These are phyloP conservation scores for Pseudochirops cupreus DNA, from an alignment of 2,797 vertebrate species.

Conservation along the genomic window DNA sequence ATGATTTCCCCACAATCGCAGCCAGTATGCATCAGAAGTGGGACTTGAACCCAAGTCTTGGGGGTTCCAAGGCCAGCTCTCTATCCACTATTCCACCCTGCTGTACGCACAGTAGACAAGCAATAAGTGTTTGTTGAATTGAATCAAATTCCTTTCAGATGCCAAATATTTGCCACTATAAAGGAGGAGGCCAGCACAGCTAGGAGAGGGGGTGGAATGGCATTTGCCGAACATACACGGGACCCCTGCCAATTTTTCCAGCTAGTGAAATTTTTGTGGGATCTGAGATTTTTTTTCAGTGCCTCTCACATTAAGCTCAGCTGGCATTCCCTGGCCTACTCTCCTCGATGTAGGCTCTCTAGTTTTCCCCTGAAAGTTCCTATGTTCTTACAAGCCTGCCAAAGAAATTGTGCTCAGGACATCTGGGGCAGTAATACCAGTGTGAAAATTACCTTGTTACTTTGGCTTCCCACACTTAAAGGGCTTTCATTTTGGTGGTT, in stretches of 20 bases:
- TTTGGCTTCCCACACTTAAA: constrained; percentile 67
- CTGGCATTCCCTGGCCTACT: constrained; percentile 24
- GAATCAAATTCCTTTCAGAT: not conserved
- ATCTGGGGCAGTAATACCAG: constrained; percentile 77
- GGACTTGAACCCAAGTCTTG: not conserved
- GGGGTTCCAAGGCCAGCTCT: not conserved
- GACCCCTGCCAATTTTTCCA: constrained; percentile 11
- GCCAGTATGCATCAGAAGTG: not conserved
- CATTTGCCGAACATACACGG: constrained; percentile 16
- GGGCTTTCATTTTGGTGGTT: constrained; percentile 70
- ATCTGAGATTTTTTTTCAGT: constrained; percentile 47
- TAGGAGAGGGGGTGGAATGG: not conserved
- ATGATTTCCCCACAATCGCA: not conserved
- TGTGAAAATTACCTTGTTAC: constrained; percentile 72
- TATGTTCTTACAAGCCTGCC: constrained; percentile 71
- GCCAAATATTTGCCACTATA: constrained; percentile 18
- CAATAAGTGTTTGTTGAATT: not conserved
- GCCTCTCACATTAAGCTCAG: constrained; percentile 10
- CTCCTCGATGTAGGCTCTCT: constrained; percentile 58
- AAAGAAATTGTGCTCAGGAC: constrained; percentile 71
- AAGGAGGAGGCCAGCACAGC: constrained; percentile 25
- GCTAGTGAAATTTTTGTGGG: constrained; percentile 53
- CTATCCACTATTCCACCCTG: not conserved
- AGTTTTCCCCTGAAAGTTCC: constrained; percentile 72
- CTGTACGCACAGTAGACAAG: not conserved